These are phyloP conservation scores for Bilobella aurantiaca DNA, from an alignment of 1,140 invertebrate genomes.

Conservation along the genomic window DNA sequence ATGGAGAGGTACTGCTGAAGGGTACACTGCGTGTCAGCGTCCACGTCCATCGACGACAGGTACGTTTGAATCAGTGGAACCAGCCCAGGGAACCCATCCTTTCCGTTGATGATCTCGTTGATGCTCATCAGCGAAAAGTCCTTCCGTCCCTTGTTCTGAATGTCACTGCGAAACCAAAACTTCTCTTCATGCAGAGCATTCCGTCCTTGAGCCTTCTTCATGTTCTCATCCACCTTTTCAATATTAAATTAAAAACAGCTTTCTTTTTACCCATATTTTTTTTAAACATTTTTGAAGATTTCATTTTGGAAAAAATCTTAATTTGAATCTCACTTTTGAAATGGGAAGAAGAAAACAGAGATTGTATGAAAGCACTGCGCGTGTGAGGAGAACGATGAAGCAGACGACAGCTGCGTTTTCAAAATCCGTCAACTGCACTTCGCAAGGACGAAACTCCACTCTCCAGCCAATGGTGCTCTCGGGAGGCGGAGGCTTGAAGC, in stretches of 20 bases:
- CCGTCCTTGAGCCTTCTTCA: constrained; percentile 82
- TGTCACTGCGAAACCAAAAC: constrained; percentile 85
- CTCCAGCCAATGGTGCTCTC: constrained; percentile 96
- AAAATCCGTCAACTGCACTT: constrained; percentile 97
- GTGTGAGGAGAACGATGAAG: constrained; percentile 90
- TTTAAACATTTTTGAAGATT: no score
- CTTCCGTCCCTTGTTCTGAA: constrained; percentile 48
- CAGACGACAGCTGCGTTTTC: constrained; percentile 99
- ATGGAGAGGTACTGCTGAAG: constrained; percentile 93
- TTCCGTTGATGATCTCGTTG: constrained; percentile 96
- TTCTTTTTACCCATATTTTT: no score
- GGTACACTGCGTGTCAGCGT: constrained; percentile 81
- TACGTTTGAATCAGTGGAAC: constrained; percentile 88
- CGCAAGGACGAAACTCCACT: constrained; percentile 98
- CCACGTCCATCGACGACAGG: constrained; percentile 82
- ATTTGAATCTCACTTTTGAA: constrained; percentile 59
- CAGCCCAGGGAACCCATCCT: constrained; percentile 82
- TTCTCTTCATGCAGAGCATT: constrained; percentile 71
- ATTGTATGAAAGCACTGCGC: constrained; percentile 92
- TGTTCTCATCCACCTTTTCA: constrained; percentile 87
- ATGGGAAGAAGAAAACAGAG: constrained; percentile 96
- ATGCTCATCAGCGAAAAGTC: constrained; percentile 68
- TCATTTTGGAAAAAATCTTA: neutral
- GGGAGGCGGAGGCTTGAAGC: constrained; percentile 94
- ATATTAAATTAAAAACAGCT: no score